Conservation (phyloP, 2,797 vertebrate species). For the Melanogrammus aeglefinus region DNA sequence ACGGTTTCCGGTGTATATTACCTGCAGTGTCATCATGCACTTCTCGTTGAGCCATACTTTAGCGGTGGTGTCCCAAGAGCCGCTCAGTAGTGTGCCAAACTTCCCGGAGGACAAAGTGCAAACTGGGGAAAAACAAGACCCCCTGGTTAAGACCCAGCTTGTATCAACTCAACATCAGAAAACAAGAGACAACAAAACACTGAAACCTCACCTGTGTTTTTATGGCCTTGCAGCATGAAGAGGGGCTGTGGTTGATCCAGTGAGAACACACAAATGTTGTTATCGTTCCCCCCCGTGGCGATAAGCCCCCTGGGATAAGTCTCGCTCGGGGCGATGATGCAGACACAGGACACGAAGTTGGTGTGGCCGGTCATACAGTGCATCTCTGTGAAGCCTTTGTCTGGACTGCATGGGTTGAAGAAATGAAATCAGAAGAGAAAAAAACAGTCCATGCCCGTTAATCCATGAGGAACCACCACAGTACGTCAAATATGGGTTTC, state of each 20-base stretch:
- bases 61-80: conserved; percentile 96
- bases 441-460: background rate
- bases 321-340: conserved; percentile 89
- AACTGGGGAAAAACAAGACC: conserved; percentile 68
- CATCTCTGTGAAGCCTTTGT: conserved; percentile 86
- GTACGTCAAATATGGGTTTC: background rate
- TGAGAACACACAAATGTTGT: conserved; percentile 92
- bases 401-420: conserved; percentile 70
- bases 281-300: conserved; percentile 93
- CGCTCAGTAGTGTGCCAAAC: conserved; percentile 94
- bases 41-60: conserved; percentile 98
- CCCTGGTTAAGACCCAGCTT: background rate
- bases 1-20: conserved; percentile 45
- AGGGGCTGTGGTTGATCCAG: conserved; percentile 83
- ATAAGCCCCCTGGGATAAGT: conserved; percentile 88
- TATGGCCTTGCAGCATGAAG: conserved; percentile 89
- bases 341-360: conserved; percentile 95
- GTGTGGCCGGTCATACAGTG: conserved; percentile 92
- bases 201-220: conserved; percentile 82
- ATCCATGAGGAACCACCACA: background rate
- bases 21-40: conserved; percentile 99
- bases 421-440: background rate
- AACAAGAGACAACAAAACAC: background rate
- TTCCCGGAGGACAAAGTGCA: conserved; percentile 94
- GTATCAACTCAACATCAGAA: background rate